Evolutionary conservation across 2,113 vertebrate species (phyloP), one percentile per base, ranked within the genome.

Genomic region (Seriola rivoliana): DNA sequence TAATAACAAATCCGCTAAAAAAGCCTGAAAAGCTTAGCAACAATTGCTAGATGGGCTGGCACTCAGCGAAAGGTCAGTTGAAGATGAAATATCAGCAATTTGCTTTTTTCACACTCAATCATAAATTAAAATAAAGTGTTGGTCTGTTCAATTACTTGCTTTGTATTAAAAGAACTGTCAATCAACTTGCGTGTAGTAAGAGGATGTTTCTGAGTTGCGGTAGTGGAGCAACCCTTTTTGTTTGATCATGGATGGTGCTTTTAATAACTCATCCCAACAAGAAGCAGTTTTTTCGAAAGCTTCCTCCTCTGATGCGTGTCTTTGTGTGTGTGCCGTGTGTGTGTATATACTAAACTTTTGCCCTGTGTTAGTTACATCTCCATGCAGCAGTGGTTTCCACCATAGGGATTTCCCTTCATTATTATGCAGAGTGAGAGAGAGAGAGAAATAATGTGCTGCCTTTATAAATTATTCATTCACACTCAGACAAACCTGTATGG

Each of bases 381-480:
- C 32, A 42, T 73, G 69, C 71, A 80, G 88, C 71, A 71, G 79
- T 2, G 74, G 82, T 68, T 82, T 84, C 76, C 88, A 80, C 90
- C 81, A 71, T 5, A 85, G 88, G 90, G 89, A 90, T 88, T 88
- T 92, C 88, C 91, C 87, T 90, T 90, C 87, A 80, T 93, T 85
- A 85, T 44, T 52, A 91, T 91, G 84, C 87, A 84, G 82, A 63
- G 75, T 52, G 63, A 68, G 82, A 75, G 65, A 13, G 57, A 81
- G 67, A 46, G 71, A 84, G 77, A 86, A 74, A 68, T 34, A 60
- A 71, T 6, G 3, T 59, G 64, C 81, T 85, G 82, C 84, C 69
- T 71, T 86, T 65, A 91, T 94, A 86, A 86, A 93, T 92, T 87
- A 92, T 94, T 92, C 89, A 93, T 92, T 64, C 75, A 40, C 71